Base-by-base conservation (phyloP, 2,888 invertebrate genomes). In the Euspilapteryx auroguttella region DNA sequence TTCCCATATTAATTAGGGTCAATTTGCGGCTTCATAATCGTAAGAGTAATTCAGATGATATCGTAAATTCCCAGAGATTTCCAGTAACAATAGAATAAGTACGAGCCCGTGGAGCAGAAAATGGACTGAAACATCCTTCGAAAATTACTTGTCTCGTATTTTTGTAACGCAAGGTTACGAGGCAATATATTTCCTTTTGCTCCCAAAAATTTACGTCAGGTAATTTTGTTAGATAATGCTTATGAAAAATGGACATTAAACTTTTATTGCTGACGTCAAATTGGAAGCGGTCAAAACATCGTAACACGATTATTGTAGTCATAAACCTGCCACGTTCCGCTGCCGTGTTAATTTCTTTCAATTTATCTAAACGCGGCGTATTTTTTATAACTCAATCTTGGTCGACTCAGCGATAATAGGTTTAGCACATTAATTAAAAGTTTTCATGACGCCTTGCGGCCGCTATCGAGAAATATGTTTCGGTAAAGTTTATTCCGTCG, bases 301-400 rank as follows among this genome's bases (percentile, higher is more conserved):
- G 62, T 69, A 64, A 66, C 64, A 42, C 50, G 56, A 57, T 69
- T 63, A 69, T 55, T 57, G 51, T 55, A 51, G 61, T n/a, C n/a
- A n/a, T n/a, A n/a, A n/a, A n/a, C n/a, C n/a, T n/a, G n/a, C n/a
- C n/a, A n/a, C n/a, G n/a, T n/a, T n/a, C n/a, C n/a, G n/a, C n/a
- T n/a, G n/a, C n/a, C n/a, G 54, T 61, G 49, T 56, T 71, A 58
- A 57, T 65, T 65, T 64, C 64, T 68, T 59, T 56, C 62, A 63
- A 69, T 71, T 71, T 66, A 62, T 61, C 59, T 61, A 66, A 65
- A 66, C 54, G 62, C n/a, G n/a, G n/a, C n/a, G 55, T 63, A 55
- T 62, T 47, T 63, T 65, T 69, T 66, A 66, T 54, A 62, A 58
- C 59, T 59, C 57, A 63, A 65, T 68, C 61, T 55, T 54, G 44